These are phyloP conservation scores for Ceryle rudis DNA, from an alignment of 2,797 vertebrate genomes.

Conservation along the genomic window DNA sequence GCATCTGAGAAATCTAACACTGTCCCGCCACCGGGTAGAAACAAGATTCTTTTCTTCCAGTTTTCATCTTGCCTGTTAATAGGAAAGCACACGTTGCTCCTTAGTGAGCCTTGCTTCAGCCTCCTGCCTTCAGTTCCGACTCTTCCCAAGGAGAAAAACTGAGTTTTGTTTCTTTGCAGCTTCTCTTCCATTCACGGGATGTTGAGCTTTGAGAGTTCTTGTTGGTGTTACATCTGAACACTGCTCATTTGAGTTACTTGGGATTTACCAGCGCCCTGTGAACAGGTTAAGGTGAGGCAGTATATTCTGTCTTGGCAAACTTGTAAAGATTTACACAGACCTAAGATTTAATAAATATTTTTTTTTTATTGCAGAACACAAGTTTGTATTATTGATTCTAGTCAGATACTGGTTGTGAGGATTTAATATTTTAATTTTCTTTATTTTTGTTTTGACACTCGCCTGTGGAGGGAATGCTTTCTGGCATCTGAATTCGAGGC, in stretches of 20 bases:
- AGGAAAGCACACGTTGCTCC: neutral
- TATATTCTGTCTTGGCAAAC: neutral
- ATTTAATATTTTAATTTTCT: neutral
- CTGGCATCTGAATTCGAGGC: neutral
- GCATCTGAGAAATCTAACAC: neutral
- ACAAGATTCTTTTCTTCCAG: neutral
- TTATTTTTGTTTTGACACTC: neutral
- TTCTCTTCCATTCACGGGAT: neutral
- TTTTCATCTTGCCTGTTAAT: neutral
- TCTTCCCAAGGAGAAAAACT: neutral
- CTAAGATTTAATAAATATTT: neutral
- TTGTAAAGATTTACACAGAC: neutral
- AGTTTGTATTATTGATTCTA: neutral
- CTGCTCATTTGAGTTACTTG: fast-evolving
- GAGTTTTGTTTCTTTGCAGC: neutral
- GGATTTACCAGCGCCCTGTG: neutral
- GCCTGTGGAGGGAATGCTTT: neutral
- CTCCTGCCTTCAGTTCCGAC: neutral
- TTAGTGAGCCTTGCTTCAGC: neutral
- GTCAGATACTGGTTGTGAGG: neutral
- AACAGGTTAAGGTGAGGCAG: neutral
- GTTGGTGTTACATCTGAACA: neutral
- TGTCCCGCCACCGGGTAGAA: neutral
- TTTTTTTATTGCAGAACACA: neutral
- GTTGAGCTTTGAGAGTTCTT: neutral